Base-by-base conservation (phyloP, 2,888 invertebrate genomes). In the Ochlodes sylvanus region DNA sequence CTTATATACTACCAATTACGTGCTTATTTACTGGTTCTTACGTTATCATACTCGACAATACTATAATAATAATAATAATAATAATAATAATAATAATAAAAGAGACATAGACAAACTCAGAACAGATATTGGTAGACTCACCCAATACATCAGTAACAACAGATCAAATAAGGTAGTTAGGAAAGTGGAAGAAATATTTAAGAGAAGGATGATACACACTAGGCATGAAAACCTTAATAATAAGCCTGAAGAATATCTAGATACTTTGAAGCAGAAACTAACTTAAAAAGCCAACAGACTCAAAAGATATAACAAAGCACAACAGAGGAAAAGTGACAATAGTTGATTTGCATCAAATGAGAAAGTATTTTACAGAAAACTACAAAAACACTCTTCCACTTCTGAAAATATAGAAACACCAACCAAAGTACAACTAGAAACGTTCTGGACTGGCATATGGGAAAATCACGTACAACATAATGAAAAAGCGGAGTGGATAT, bases 211-310 rank as follows among this genome's bases (percentile, higher is more conserved):
- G 34, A 52, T 60, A 42, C 73, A 73, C 32, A 64, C 64, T 1
- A 66, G 10, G 57, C 70, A 73, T 14, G 72, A 73, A 66, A 68
- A 34, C 7, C 42, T 65, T 32, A 73, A 72, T 58, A 60, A 7
- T 7, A 71, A 21, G 69, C 71, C 70, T 1, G 71, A 71, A 69
- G 71, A 76, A 58, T 72, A 54, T 50, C 47, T 75, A 47, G 73
- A 72, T 17, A 74, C 76, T 6, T 44, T 73, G 9, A 74, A 76
- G 68, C 72, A 73, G 57, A 73, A 74, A 63, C 34, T 72, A 34
- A 21, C 64, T 7, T 38, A 71, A 1, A 73, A 72, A 70, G 61
- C 47, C 21, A 64, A 71, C 15, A 66, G 71, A 63, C 63, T 73
- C 9, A 44, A 14, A 55, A 56, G 72, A 60, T 73, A 75, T 38